Base-by-base conservation (phyloP, 2,113 vertebrate species). In the Clarias macrocephalus region DNA sequence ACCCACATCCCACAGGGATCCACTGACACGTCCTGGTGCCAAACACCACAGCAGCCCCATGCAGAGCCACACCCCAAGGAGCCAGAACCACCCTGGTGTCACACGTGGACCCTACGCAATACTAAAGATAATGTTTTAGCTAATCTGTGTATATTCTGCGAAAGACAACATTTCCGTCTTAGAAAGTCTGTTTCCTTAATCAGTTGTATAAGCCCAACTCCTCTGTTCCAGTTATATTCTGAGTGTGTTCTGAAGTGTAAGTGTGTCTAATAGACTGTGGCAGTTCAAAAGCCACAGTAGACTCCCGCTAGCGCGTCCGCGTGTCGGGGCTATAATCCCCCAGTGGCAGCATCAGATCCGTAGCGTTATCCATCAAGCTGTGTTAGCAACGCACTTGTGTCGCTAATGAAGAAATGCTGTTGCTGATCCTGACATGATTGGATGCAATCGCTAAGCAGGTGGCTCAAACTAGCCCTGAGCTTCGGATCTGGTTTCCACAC, bases 211-310 rank as follows among this genome's bases (percentile, higher is more conserved):
- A 9, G 28, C 66, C 37, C 33, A 11, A 48, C 6, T 48, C 48
- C 48, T 48, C 33, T 11, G 18, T 30, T 42, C 7, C 11, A 70
- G 70, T 73, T 42, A 23, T 73, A 13, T 75, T 85, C n/a, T 79
- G 60, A 57, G 85, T 89, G 77, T 88, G 48, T 57, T 68, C 73
- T 57, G 15, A 11, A 42, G n/a, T 48, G 57, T 77, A 42, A 2
- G 21, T 28, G 25, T 28, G 56, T 85, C 48, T 84, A 76, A 85
- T 85, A 76, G 72, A 75, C 57, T 52, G 70, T 85, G 72, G 60
- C 37, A 52, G 33, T 62, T 62, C 72, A 48, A 62, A 52, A 85
- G 72, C 37, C 21, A 23, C 16, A 37, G 56, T 60, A 48, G 68
- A 37, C 83, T 57, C 48, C 68, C 37, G 12, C 25, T 62, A 42